Evolutionary conservation across 2,113 vertebrate species (phyloP).

Genomic region (Gallinago media): DNA sequence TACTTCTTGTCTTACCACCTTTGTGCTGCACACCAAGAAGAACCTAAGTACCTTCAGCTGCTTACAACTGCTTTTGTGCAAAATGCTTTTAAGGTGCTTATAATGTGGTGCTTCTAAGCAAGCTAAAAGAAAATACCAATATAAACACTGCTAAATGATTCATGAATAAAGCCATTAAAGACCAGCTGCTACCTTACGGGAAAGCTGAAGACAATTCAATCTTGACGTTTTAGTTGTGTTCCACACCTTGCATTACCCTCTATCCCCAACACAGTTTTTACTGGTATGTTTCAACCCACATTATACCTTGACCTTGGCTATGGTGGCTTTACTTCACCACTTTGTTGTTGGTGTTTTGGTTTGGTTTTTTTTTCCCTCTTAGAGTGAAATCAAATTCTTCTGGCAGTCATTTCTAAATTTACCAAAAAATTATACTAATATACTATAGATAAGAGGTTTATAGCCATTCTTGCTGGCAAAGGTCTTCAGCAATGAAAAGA

Average conservation of each 20-base stretch:
- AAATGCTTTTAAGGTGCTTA: slow-evolving; percentile 69
- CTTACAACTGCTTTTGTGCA: slow-evolving; percentile 54
- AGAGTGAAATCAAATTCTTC: not conserved
- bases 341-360: no score
- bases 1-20: not conserved
- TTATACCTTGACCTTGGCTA: not conserved
- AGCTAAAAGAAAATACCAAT: slow-evolving; percentile 41
- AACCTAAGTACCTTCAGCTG: slow-evolving; percentile 13
- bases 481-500: slow-evolving; percentile 9
- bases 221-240: not conserved
- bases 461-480: not conserved
- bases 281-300: not conserved
- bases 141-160: slow-evolving; percentile 46
- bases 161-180: slow-evolving; percentile 42
- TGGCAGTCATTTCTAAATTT: not conserved
- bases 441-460: not conserved
- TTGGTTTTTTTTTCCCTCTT: no score
- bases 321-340: not conserved
- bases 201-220: slow-evolving; percentile 35
- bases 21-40: not conserved
- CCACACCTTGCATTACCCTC: not conserved
- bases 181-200: slow-evolving; percentile 1
- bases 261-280: not conserved
- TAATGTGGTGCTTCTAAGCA: slow-evolving; percentile 26
- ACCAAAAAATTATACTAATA: not conserved